Conservation (phyloP, 2,113 vertebrate species). For the Forbesichthys agassizii region DNA sequence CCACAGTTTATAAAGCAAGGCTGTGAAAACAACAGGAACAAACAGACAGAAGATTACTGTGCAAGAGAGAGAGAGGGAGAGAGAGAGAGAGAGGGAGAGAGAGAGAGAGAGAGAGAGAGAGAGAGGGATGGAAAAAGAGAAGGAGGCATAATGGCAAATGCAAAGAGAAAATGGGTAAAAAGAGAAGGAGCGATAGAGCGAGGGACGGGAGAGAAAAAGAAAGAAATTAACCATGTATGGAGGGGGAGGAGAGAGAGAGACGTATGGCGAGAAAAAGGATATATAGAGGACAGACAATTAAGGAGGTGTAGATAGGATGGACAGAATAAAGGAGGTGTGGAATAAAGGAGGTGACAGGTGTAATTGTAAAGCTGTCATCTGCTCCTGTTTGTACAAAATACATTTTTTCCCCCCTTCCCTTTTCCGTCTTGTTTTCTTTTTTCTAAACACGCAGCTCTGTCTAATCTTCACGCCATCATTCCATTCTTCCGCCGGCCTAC, state of each 20-base stretch:
- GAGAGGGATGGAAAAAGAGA: constrained; percentile 66
- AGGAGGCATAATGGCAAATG: constrained; percentile 4
- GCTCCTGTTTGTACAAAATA: constrained; percentile 99
- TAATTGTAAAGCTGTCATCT: constrained; percentile 99
- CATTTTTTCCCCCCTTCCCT: constrained; percentile 80
- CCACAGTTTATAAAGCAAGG: constrained; percentile 66
- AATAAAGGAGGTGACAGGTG: constrained; percentile 96
- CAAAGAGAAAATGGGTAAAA: not conserved
- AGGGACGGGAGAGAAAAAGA: constrained; percentile 91
- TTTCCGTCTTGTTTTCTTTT: constrained; percentile 28
- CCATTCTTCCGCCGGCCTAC: constrained; percentile 99
- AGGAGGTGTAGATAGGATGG: too few relatives aligned
- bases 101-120: constrained; percentile 23
- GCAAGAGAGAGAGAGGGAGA: not conserved
- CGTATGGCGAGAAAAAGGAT: too few relatives aligned
- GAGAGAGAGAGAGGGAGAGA: constrained; percentile 7
- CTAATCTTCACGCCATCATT: constrained; percentile 99
- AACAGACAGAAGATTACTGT: constrained; percentile 4
- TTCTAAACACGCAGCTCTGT: constrained; percentile 74
- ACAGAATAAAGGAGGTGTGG: constrained; percentile 29
- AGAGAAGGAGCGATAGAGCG: constrained; percentile 13
- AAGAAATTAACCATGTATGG: too few relatives aligned
- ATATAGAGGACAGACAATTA: too few relatives aligned
- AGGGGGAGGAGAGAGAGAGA: too few relatives aligned
- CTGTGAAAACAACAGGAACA: not conserved